Evolutionary conservation across 2,113 vertebrate genomes (phyloP).

Genomic region (Sminthopsis crassicaudata): DNA sequence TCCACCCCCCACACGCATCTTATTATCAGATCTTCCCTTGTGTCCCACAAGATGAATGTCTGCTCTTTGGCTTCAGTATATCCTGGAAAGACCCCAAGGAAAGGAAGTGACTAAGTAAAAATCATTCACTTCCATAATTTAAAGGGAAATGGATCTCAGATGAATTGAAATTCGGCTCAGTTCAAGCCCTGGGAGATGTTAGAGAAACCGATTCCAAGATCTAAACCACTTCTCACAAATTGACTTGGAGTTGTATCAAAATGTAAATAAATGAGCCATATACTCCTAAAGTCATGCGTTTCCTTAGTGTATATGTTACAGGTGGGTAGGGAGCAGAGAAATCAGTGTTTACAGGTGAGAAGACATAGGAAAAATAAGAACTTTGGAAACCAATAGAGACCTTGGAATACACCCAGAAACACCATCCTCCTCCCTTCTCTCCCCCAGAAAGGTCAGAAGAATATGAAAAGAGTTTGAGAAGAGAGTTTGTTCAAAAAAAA

Average conservation of each 20-base stretch:
- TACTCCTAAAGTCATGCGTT: slow-evolving; percentile 31
- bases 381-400: not conserved
- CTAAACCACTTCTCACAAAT: slow-evolving; percentile 36
- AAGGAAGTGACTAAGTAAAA: slow-evolving; percentile 48
- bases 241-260: slow-evolving; percentile 21
- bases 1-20: not conserved
- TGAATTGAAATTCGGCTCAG: slow-evolving; percentile 69
- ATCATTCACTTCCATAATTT: slow-evolving; percentile 44
- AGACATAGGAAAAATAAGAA: slow-evolving; percentile 10
- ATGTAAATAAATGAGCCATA: slow-evolving; percentile 69
- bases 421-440: not conserved
- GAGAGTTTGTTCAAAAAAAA: not conserved
- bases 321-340: slow-evolving; percentile 25
- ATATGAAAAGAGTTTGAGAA: not conserved
- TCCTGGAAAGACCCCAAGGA: slow-evolving; percentile 53
- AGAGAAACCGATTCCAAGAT: slow-evolving; percentile 51
- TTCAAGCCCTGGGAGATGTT: slow-evolving; percentile 43
- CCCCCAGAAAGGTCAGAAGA: not conserved
- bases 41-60: not conserved
- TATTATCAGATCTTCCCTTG: not conserved
- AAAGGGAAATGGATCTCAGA: slow-evolving; percentile 56
- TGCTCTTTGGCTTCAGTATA: not conserved
- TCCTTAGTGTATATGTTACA: not conserved
- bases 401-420: not conserved
- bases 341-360: not conserved